Base-by-base conservation (phyloP, 2,113 vertebrate species). In the Arvicanthis niloticus region DNA sequence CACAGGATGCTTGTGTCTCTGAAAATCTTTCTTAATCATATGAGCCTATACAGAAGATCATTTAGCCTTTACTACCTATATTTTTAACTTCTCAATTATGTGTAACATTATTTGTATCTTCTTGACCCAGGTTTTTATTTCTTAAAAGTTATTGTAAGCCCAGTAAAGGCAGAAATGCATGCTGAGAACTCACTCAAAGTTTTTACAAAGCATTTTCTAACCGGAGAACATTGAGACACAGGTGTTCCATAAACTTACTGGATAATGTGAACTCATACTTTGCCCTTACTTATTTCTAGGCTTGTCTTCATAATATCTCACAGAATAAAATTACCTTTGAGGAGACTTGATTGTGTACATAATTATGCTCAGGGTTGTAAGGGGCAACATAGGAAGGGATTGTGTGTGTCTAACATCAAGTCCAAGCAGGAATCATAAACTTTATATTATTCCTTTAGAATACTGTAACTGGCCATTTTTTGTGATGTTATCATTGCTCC, bases 371-470 rank as follows among this genome's bases (percentile, higher is more conserved):
- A 90, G 70, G 8, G 17, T 17, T 88, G 48, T 90, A 26, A 72
- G 90, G 48, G 76, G 80, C 40, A 70, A 85, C 88, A 89, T 89
- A 84, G 1, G 4, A 94, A 84, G 10, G 37, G 10, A 62, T 94
- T 4, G 37, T 72, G 45, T 76, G 58, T 93, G 34, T 40, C 24
- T 85, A 95, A 93, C 45, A 51, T 24, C 31, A 80, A 90, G n/a
- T 51, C 8, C 4, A 80, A 96, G 62, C 48, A n/a, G 65, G 89
- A 88, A 53, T 42, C 29, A 81, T 4, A 21, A 68, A 2, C 6
- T 84, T 90, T 91, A 48, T 97, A 34, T 65, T 96, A 29, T 65
- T 93, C 7, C n/a, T 10, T 48, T 80, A 53, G 45, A 73, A 40
- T 22, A 75, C 37, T 80, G 17, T 75, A 76, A 40, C 34, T 21